A percentile compares a stretch with the other conserved stretches of the same genome.
These are phyloP conservation scores for Rhorus exstirpatorius DNA, from an alignment of 2,888 invertebrate genomes.

Conservation along the genomic window DNA sequence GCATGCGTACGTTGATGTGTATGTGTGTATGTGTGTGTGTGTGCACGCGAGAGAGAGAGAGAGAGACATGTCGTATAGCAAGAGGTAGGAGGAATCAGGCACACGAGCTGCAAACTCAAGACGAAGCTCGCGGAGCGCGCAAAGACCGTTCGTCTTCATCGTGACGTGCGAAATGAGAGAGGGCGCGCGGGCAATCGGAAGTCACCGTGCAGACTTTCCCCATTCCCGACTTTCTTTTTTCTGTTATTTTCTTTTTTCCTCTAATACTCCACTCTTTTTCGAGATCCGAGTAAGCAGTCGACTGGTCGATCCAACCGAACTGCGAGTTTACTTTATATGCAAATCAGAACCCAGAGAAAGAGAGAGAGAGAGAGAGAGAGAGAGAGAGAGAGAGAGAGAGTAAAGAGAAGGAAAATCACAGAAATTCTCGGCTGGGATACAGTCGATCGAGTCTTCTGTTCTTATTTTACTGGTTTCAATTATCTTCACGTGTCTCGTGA, in stretches of 20 bases:
- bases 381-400: slow-evolving; percentile 76
- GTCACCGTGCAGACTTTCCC: slow-evolving; percentile 72
- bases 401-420: slow-evolving; percentile 68
- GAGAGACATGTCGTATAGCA: too few relatives aligned
- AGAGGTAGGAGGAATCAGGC: slow-evolving; percentile 60
- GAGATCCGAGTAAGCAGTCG: slow-evolving; percentile 77
- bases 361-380: slow-evolving; percentile 77
- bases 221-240: slow-evolving; percentile 21
- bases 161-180: slow-evolving; percentile 82
- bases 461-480: slow-evolving; percentile 15
- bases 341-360: slow-evolving; percentile 79
- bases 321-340: slow-evolving; percentile 84
- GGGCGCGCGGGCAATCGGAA: slow-evolving; percentile 81
- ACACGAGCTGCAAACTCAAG: slow-evolving; percentile 53
- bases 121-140: slow-evolving; percentile 75
- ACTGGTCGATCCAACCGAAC: slow-evolving; percentile 75
- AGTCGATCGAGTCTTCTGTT: slow-evolving; percentile 2
- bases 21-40: too few relatives aligned
- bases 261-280: slow-evolving; percentile 57
- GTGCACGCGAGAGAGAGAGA: too few relatives aligned
- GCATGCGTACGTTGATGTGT: slow-evolving; percentile 52
- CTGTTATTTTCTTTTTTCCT: slow-evolving; percentile 45
- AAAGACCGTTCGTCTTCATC: slow-evolving; percentile 82
- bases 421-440: slow-evolving; percentile 43
- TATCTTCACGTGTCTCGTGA: background rate